Evolutionary conservation across 2,113 vertebrate species (phyloP), one percentile per base, ranked within the genome.

Genomic region (Ptilorrhoa leucosticta): DNA sequence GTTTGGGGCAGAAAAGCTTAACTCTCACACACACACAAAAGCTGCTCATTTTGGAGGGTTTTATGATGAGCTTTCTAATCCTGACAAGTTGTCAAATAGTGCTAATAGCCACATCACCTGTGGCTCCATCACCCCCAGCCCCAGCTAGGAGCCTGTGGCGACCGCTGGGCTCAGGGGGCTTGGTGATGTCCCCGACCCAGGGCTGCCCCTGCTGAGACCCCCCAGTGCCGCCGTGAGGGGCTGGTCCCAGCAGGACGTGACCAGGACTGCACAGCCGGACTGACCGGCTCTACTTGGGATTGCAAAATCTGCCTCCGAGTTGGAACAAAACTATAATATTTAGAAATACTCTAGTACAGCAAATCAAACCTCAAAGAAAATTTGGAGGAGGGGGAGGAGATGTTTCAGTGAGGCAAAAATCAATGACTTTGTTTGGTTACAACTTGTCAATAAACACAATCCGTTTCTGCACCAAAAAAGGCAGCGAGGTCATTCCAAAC

Each of bases 1-100:
- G 98, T 99, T 99, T 98, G 98, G 97, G 94, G 95, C 94, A 97
- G 98, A 97, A 97, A 97, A 96, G 97, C 97, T 97, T 95, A 96
- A 98, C 98, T 97, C 94, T 69, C 97, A 98, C 88, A 98, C 98
- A 96, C 76, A 54, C 53, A 95, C 77, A 93, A 65, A 94, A 97
- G 87, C 89, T 94, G 83, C 98, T 98, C 98, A 94, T 98, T 98
- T 98, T 98, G 97, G 97, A 98, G 94, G 89, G 90, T 95, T 97
- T 98, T 97, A 97, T 96, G 97, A 97, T 84, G 96, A 94, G 90
- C 90, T 95, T 91, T 98, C 97, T 98, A 98, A 98, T 98, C 97
- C 97, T 98, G 97, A 98, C 97, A 98, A 98, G 96, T 95, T 98
- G 98, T 98, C 97, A 97, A 97, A 94, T 87, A 78, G 96, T 24